Percentiles rank a stretch among this genome's conserved stretches.
phyloP scores from a whole-genome alignment of 2,797 vertebrate genomes.

The Dendrocincla tyrannina region DNA sequence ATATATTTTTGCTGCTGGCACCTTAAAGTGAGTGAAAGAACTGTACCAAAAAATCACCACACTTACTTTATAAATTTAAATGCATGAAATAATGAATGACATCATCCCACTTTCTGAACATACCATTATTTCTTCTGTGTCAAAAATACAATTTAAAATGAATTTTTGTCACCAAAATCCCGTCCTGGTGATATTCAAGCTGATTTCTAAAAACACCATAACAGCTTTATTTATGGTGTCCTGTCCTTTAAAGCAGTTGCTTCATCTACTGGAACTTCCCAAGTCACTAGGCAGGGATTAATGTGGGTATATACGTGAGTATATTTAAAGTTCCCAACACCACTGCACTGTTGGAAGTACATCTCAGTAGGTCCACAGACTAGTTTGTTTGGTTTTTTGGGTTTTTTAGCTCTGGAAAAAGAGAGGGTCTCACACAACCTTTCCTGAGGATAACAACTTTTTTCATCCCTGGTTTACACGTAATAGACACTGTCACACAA shows the following conservation, averaged over 20 bases:
- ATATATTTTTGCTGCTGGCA: slow-evolving; percentile 12
- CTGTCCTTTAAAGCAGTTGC: slow-evolving; percentile 40
- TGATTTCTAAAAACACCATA: neutral
- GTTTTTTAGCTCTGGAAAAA: neutral
- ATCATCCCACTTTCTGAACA: neutral
- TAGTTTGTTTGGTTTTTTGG: no score
- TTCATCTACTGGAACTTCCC: slow-evolving; percentile 45
- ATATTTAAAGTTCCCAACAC: neutral
- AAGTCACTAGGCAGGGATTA: neutral
- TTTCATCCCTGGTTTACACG: neutral
- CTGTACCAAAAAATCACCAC: neutral
- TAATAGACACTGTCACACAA: accelerated
- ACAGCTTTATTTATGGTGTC: neutral
- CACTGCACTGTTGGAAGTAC: neutral
- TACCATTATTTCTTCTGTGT: neutral
- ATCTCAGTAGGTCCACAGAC: neutral
- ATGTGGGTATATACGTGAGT: neutral
- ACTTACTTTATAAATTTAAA: slow-evolving; percentile 42
- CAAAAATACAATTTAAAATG: slow-evolving; percentile 47
- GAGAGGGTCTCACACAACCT: neutral
- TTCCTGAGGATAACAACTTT: neutral
- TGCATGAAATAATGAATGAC: slow-evolving; percentile 7
- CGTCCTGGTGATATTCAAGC: neutral
- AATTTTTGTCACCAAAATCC: slow-evolving; percentile 47
- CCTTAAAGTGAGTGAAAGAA: neutral